These are phyloP conservation scores for Ruditapes philippinarum DNA, from an alignment of 1,140 invertebrate genomes.

Conservation along the genomic window DNA sequence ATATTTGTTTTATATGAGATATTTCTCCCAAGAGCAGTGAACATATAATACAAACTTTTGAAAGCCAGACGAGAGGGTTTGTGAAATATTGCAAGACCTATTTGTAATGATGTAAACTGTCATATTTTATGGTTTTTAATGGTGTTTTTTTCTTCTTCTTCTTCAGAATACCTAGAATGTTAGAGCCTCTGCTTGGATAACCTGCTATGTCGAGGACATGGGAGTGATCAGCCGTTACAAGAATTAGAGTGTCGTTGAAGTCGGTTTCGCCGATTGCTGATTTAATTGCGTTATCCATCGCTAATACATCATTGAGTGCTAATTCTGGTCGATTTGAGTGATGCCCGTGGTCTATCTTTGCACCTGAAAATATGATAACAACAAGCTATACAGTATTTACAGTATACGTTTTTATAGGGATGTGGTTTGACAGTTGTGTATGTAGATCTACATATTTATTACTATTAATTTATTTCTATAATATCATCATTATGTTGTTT, in stretches of 20 bases:
- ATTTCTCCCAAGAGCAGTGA: background rate
- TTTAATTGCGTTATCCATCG: conserved; percentile 91
- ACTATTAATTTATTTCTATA: background rate
- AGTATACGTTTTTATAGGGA: background rate
- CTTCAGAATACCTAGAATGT: conserved; percentile 86
- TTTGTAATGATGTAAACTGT: too few species aligned
- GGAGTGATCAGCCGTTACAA: conserved; percentile 96
- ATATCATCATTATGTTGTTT: too few species aligned
- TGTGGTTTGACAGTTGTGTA: background rate
- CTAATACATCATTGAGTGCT: conserved; percentile 93
- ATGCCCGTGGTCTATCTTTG: conserved; percentile 94
- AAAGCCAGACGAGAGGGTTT: too few species aligned
- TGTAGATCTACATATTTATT: background rate
- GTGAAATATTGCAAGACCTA: too few species aligned
- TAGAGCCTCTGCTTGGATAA: conserved; percentile 80
- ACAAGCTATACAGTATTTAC: background rate
- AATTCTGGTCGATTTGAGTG: conserved; percentile 93
- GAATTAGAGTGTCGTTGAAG: conserved; percentile 91
- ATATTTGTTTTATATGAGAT: background rate
- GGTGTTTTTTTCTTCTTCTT: too few species aligned
- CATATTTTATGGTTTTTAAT: too few species aligned
- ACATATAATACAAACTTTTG: too few species aligned
- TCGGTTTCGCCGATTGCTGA: conserved; percentile 89
- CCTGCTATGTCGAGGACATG: conserved; percentile 85
- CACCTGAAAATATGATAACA: conserved; percentile 78